phyloP scores from a whole-genome alignment of 2,113 vertebrate species.

The Alosa alosa region DNA sequence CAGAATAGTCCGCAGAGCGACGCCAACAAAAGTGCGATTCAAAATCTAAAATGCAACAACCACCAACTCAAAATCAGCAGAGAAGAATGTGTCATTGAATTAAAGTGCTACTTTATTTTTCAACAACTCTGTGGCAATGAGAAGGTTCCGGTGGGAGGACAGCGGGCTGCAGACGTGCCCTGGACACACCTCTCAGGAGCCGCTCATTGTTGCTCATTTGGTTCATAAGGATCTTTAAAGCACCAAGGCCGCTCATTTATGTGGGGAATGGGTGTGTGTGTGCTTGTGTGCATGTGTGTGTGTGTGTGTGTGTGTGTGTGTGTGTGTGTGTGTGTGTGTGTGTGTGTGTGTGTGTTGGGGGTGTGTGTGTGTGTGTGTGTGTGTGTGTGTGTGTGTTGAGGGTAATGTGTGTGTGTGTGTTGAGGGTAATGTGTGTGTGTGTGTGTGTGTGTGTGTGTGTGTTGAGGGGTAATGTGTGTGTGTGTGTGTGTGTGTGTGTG shows the following conservation, averaged over 20 bases:
- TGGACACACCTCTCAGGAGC: background rate
- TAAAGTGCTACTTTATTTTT: background rate
- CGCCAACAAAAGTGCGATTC: background rate
- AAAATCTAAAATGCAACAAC: background rate
- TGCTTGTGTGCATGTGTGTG: background rate
- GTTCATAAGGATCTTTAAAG: background rate
- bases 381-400: no score
- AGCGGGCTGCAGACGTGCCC: background rate
- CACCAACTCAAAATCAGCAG: background rate
- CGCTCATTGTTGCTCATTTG: constrained; percentile 1
- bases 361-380: background rate
- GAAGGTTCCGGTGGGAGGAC: background rate
- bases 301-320: background rate
- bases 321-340: constrained; percentile 7
- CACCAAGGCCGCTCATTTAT: background rate
- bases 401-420: background rate
- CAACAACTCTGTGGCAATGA: background rate
- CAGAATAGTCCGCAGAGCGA: background rate
- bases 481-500: no score
- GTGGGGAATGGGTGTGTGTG: background rate
- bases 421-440: no score
- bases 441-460: no score
- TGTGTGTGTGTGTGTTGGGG: background rate
- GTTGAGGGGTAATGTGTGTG: no score
- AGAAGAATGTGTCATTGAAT: background rate